Conservation (phyloP, 2,113 vertebrate species). For the Tyto alba region DNA sequence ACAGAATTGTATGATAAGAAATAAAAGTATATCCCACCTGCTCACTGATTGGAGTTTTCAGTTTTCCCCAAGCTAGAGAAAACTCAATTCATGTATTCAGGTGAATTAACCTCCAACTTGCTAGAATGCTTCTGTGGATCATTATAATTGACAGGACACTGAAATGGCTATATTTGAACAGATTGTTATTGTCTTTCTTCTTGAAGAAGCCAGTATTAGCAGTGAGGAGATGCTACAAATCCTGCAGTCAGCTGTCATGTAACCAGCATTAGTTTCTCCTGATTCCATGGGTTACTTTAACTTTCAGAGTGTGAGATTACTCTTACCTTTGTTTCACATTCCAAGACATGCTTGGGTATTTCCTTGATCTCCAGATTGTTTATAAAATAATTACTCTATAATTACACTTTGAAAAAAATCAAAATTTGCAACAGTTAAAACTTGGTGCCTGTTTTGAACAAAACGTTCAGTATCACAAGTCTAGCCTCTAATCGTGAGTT, state of each 20-base stretch:
- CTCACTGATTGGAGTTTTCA: background rate
- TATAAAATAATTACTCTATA: background rate
- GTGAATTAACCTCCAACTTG: background rate
- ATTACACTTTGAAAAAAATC: background rate
- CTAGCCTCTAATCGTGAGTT: accelerated
- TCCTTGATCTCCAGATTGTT: background rate
- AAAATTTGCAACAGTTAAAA: background rate
- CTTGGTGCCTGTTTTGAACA: background rate
- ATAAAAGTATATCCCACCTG: background rate
- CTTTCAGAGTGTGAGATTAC: background rate
- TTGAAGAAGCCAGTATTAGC: background rate
- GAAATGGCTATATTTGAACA: background rate
- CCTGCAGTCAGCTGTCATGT: background rate
- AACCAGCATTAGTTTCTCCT: background rate
- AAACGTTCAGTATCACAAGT: background rate
- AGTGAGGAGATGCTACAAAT: background rate
- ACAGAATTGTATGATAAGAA: background rate
- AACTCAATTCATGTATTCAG: background rate
- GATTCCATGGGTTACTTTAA: background rate
- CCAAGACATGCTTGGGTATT: background rate
- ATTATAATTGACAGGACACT: background rate
- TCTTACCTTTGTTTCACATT: background rate
- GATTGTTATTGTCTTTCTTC: background rate
- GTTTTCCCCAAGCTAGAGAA: background rate
- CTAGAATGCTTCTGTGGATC: background rate